Evolutionary conservation across 2,888 invertebrate genomes (phyloP).

Genomic region (Troilus luridus): DNA sequence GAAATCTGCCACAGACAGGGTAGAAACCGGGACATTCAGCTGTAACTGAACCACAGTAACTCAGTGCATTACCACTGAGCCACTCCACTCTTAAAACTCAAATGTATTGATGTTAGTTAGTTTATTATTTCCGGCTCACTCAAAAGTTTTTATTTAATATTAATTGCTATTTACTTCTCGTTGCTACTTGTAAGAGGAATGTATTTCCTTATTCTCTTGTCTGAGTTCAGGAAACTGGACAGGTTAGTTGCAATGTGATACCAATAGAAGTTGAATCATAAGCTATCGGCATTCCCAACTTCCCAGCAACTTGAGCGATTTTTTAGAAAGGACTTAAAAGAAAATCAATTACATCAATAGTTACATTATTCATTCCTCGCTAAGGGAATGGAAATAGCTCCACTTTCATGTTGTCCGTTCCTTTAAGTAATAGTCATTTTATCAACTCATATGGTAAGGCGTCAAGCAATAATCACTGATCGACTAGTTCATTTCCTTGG

Average conservation of each 20-base stretch:
- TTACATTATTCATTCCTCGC: not conserved
- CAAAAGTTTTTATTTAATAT: no score
- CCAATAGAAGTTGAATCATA: not conserved
- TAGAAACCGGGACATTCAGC: no score
- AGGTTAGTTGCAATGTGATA: not conserved
- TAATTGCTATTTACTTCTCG: not conserved
- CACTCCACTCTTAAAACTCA: no score
- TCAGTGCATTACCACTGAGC: no score
- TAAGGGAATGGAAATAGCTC: not conserved
- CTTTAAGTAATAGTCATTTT: not conserved
- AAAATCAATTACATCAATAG: not conserved
- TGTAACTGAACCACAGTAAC: no score
- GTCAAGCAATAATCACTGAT: not conserved
- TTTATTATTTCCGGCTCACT: no score
- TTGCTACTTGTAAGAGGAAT: not conserved
- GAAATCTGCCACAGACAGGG: no score
- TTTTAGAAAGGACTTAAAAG: not conserved
- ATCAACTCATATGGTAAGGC: not conserved
- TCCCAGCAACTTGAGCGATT: not conserved
- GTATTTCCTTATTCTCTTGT: not conserved
- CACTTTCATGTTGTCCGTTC: not conserved
- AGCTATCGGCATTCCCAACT: not conserved
- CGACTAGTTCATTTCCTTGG: not conserved
- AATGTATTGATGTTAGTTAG: no score
- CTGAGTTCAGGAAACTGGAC: not conserved